Evolutionary conservation across 2,888 invertebrate genomes (phyloP).

Genomic region (Cheilosia soror): DNA sequence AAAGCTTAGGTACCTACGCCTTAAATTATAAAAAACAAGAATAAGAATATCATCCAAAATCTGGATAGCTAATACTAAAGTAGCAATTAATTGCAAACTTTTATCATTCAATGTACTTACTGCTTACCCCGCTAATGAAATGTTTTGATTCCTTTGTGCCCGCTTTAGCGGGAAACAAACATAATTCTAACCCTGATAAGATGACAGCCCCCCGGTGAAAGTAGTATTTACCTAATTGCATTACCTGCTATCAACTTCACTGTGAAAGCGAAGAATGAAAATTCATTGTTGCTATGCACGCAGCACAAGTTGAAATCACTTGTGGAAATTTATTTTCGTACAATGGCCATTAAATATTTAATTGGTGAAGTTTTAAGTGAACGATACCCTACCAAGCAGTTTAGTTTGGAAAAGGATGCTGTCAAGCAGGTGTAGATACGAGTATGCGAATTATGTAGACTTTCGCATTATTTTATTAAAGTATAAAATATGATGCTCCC

Average conservation of each 20-base stretch:
- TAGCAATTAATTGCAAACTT: slow-evolving; percentile 32
- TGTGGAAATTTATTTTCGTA: slow-evolving; percentile 40
- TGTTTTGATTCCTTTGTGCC: slow-evolving; percentile 38
- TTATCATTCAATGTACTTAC: slow-evolving; percentile 18
- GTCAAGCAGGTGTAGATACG: not conserved
- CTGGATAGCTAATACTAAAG: not conserved
- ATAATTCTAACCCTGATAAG: slow-evolving; percentile 46
- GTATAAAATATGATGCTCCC: slow-evolving; percentile 23
- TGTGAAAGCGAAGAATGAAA: slow-evolving; percentile 37
- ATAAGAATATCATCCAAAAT: not conserved
- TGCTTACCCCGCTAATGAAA: not conserved
- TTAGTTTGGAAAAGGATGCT: slow-evolving; percentile 11
- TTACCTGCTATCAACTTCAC: slow-evolving; percentile 40
- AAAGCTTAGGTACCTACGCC: too few relatives aligned
- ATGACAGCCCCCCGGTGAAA: slow-evolving; percentile 30
- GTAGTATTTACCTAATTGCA: slow-evolving; percentile 57
- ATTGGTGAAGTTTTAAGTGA: slow-evolving; percentile 52
- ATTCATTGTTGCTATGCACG: slow-evolving; percentile 59
- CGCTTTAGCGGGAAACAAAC: slow-evolving; percentile 30
- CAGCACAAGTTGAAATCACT: slow-evolving; percentile 48
- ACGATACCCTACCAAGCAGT: not conserved
- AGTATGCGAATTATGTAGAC: not conserved
- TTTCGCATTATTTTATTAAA: slow-evolving; percentile 6
- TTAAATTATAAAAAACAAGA: too few relatives aligned
- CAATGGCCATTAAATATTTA: slow-evolving; percentile 64